These are phyloP conservation scores for Polyergus mexicanus DNA, from an alignment of 1,140 invertebrate genomes.

Conservation along the genomic window DNA sequence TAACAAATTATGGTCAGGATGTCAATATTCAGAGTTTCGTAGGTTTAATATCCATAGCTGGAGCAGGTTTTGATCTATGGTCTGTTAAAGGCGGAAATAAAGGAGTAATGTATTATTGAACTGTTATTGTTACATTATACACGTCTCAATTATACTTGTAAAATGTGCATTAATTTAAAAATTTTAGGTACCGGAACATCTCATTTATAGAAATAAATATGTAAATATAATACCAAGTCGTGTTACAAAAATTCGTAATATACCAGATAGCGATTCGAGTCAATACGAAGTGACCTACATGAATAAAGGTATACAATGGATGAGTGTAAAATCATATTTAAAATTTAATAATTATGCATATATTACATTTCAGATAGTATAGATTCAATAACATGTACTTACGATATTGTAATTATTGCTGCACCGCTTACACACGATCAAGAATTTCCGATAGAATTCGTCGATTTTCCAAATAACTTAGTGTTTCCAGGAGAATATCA, in stretches of 20 bases:
- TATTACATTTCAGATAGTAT: conserved; percentile 72
- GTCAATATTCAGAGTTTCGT: conserved; percentile 88
- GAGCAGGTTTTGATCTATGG: conserved; percentile 87
- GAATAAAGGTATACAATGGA: conserved; percentile 64
- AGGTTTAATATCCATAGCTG: conserved; percentile 88
- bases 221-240: conserved; percentile 82
- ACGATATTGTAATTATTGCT: conserved; percentile 89
- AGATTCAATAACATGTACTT: conserved; percentile 77
- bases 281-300: conserved; percentile 78
- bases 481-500: conserved; percentile 86
- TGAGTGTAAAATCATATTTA: conserved; percentile 2
- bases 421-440: conserved; percentile 86
- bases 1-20: conserved; percentile 90
- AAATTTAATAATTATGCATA: background rate
- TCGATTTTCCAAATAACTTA: conserved; percentile 78
- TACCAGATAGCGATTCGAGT: conserved; percentile 33
- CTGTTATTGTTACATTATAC: background rate
- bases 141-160: background rate
- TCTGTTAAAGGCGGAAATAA: conserved; percentile 89
- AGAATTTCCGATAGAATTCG: conserved; percentile 79
- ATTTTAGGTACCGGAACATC: conserved; percentile 80
- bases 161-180: background rate
- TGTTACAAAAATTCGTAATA: conserved; percentile 79
- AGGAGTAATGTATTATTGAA: conserved; percentile 82
- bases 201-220: conserved; percentile 80